phyloP scores from a whole-genome alignment of 2,113 vertebrate species.

The Nibea coibor region DNA sequence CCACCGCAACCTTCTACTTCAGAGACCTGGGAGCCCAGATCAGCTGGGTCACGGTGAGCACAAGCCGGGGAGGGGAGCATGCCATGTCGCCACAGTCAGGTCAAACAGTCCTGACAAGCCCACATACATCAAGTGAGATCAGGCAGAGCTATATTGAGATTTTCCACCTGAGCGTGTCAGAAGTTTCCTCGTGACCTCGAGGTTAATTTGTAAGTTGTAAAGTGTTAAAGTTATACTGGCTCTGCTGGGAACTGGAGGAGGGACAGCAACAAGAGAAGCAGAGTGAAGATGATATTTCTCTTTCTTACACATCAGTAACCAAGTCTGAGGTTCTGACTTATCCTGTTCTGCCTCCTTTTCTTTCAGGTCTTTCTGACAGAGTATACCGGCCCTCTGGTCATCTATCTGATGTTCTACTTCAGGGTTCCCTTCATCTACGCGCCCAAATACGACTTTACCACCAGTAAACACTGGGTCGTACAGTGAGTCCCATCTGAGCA shows the following conservation, averaged over 20 bases:
- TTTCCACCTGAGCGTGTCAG: constrained; percentile 18
- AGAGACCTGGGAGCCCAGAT: constrained; percentile 95
- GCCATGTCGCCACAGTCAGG: background rate
- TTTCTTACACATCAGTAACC: background rate
- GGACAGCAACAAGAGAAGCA: background rate
- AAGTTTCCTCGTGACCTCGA: constrained; percentile 7
- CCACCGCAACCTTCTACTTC: constrained; percentile 96
- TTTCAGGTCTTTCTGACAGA: constrained; percentile 92
- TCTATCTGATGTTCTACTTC: constrained; percentile 95
- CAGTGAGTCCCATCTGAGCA: constrained; percentile 82
- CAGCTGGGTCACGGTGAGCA: constrained; percentile 96
- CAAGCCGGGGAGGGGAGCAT: background rate
- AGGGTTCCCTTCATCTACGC: constrained; percentile 92
- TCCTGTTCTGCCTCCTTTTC: background rate
- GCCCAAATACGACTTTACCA: constrained; percentile 90
- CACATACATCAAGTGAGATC: constrained; percentile 29
- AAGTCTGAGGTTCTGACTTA: background rate
- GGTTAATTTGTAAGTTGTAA: constrained; percentile 15
- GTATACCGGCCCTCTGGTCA: constrained; percentile 90
- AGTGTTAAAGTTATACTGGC: background rate
- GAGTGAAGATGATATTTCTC: background rate
- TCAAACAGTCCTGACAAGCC: constrained; percentile 19
- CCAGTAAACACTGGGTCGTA: constrained; percentile 93
- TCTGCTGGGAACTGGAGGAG: background rate
- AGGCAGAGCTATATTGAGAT: constrained; percentile 39